Evolutionary conservation across 1,140 invertebrate genomes (phyloP).

Genomic region (Ectropis grisescens): DNA sequence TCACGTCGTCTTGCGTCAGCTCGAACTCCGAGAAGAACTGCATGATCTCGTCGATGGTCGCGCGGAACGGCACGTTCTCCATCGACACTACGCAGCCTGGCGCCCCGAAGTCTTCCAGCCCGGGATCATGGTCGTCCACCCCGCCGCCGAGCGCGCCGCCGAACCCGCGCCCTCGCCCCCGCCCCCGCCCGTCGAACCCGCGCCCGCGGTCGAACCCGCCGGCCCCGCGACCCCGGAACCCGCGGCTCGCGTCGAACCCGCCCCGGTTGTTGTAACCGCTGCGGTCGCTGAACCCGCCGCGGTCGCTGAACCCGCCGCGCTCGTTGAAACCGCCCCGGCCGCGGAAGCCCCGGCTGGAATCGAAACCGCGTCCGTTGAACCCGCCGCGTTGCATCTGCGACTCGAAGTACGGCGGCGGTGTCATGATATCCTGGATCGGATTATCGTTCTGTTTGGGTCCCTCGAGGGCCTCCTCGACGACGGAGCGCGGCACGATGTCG

Average conservation of each 20-base stretch:
- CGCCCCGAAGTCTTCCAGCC: constrained; percentile 77
- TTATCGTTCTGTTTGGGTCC: constrained; percentile 25
- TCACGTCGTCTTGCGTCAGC: constrained; percentile 81
- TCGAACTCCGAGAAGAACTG: constrained; percentile 86
- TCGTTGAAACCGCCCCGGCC: constrained; percentile 18
- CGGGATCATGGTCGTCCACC: constrained; percentile 35
- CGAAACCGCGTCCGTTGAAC: constrained; percentile 18
- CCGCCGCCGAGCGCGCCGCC: constrained; percentile 21
- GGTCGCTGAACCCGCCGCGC: constrained; percentile 1
- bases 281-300: constrained; percentile 1
- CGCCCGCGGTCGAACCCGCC: constrained; percentile 35
- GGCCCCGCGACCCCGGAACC: constrained; percentile 39
- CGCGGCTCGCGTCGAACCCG: constrained; percentile 14
- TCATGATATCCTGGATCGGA: neutral
- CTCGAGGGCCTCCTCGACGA: constrained; percentile 56
- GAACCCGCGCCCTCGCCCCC: constrained; percentile 10
- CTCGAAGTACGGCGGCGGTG: constrained; percentile 31
- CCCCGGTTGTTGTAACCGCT: constrained; percentile 15
- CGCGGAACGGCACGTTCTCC: constrained; percentile 89
- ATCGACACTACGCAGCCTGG: constrained; percentile 87
- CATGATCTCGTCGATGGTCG: constrained; percentile 88
- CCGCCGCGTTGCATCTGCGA: constrained; percentile 22
- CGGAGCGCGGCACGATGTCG: constrained; percentile 72
- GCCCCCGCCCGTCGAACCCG: constrained; percentile 28
- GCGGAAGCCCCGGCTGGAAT: too few species aligned